Evolutionary conservation across 2,888 invertebrate species (phyloP), one percentile per base, ranked within the genome.

Genomic region (Andrena camellia): DNA sequence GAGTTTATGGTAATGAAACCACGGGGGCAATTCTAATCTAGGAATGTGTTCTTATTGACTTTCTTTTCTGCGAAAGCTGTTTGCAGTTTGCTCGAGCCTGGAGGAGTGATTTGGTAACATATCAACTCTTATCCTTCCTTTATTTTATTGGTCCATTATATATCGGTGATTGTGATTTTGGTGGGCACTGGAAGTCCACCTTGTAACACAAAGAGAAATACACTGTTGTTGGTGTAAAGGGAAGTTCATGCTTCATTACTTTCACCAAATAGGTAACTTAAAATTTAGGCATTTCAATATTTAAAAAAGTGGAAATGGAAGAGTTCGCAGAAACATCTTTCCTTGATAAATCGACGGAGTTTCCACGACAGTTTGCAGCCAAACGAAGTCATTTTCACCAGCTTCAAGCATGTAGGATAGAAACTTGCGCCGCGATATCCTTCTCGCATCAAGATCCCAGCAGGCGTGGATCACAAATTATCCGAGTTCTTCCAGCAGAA

Each of bases 391-490:
- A 13, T 23, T 33, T 23, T 8, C 26, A 23, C n/a, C 42, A 42
- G 10, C 17, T 48, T 20, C 42, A 10, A 26, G 2, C 23, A 10
- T 5, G 29, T n/a, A 20, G 48, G 29, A 64, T 7, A 13, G n/a
- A 35, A 57, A 57, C 57, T 23, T 20, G 35, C 20, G 20, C 20
- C 33, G 33, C 62, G 8, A 62, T 62, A 62, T 62, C 20, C 20
- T 4, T 33, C 5, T 17, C 4, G 10, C 62, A 48, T 50, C 67
- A 42, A 66, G 31, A 66, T 59, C 10, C 17, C 42, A 20, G 13
- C 31, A 6, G 57, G 10, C 54, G 52, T 17, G 29, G 60, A 67
- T 62, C 62, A 71, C 54, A 69, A 78, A 79, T 79, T 72, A 79
- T 81, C 26, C 26, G 52, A 1, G 54, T n/a, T 8, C 48, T 29